Evolutionary conservation across 2,797 vertebrate genomes (phyloP), one percentile per base, ranked within the genome.

Genomic region (Dicrostonyx torquatus): DNA sequence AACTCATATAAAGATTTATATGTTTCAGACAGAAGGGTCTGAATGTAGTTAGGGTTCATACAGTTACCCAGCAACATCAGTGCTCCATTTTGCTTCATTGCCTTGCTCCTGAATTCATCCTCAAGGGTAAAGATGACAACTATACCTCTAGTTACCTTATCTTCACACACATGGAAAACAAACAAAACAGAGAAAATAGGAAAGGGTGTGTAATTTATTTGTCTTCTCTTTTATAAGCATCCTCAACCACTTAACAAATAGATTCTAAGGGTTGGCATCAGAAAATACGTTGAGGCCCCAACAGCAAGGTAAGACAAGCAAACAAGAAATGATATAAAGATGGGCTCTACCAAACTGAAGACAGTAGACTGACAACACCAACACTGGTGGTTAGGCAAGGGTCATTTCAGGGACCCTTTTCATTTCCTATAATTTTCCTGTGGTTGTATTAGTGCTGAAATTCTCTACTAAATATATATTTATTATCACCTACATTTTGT

Each of bases 401-500:
- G 15, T 85, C 26, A 73, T 89, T 85, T 78, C 4, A 87, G 53
- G 3, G 86, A 22, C 1, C 0, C 26, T 94, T 48, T 90, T 90
- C 4, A 48, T 75, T 86, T 85, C 68, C 68, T 82, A 0, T 64
- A 53, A 70, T 92, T 88, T 94, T 90, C 48, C 50, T 43, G 8
- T 92, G 31, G 48, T 18, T 11, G 29, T 6, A 31, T 64, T 75
- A 91, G 43, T 91, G 15, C 48, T n/a, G 24, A 95, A 92, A 68
- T 90, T 86, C n/a, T 97, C 86, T 53, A 80, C 48, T 20, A 78
- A 87, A 92, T 82, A 22, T 73, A 12, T 4, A 55, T 7, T 48
- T 87, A 84, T 85, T 82, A 73, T 89, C 15, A 10, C 48, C 29
- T 64, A 45, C 12, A 58, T 85, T 58, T 68, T 53, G 15, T 70